Conservation (phyloP, 2,113 vertebrate genomes). For the Anarhynchus alexandrinus region DNA sequence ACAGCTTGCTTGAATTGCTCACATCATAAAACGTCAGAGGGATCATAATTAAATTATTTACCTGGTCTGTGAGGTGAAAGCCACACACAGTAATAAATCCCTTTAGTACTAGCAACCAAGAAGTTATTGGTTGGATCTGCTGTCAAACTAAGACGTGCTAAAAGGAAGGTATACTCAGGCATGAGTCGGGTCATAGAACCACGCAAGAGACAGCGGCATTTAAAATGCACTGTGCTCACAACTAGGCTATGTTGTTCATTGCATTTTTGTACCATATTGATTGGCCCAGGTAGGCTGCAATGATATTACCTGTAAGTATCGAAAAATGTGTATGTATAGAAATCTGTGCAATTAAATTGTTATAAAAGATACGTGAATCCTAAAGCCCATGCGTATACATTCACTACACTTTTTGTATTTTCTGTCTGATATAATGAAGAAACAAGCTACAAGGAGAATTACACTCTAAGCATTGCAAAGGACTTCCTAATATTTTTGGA, state of each 20-base stretch:
- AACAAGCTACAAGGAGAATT: not conserved
- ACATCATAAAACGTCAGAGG: not conserved
- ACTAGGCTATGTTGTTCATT: not conserved
- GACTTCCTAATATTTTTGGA: not conserved
- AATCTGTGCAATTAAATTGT: not conserved
- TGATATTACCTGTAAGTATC: not conserved
- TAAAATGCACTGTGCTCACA: not conserved
- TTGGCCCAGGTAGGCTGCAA: not conserved
- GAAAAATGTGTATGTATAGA: not conserved
- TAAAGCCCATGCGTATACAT: too few species aligned
- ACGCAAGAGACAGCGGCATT: not conserved
- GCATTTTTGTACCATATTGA: not conserved
- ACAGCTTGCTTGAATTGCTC: not conserved
- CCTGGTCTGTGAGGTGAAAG: not conserved
- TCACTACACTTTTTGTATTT: not conserved
- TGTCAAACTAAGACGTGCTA: not conserved
- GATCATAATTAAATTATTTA: not conserved
- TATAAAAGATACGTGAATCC: not conserved
- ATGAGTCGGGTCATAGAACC: not conserved
- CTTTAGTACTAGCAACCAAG: not conserved
- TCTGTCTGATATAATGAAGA: not conserved
- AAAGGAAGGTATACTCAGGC: not conserved
- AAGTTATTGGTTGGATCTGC: not conserved
- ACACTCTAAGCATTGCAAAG: not conserved
- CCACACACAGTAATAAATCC: not conserved